Base-by-base conservation (phyloP, 2,888 invertebrate genomes). In the Blomia tropicalis region DNA sequence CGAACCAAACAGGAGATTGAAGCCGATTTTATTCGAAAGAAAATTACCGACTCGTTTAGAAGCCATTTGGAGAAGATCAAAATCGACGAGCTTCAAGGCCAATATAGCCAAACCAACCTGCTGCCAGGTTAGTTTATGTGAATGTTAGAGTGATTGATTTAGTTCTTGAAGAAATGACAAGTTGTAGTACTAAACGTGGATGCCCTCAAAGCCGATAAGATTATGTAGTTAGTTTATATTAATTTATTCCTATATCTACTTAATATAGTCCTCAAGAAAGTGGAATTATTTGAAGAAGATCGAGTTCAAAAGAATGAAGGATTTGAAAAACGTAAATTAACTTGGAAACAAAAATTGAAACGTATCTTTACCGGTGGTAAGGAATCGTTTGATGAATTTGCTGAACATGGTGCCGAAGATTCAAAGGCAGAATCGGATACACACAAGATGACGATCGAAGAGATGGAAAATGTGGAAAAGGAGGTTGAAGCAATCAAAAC, bases 1-100 rank as follows among this genome's bases (percentile, higher is more conserved):
- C 79, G 92, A 60, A 92, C 92, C 0, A 91, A 91, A 73, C 90
- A 91, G 74, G 90, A 92, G 75, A 92, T 93, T 66, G 90, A 91
- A 73, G 90, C 89, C 0, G 89, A 92, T 74, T 89, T 85, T 74
- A 83, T 86, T 69, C 79, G 91, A 23, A 83, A 86, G 70, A 84
- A 82, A 73, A 82, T 91, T 56, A 83, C 88, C 0, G 80, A 80
- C 68, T 87, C 84, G 73, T 91, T 91, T 73, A 80, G 85, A 11
- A 82, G 84, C 69, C 81, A 87, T 71, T 76, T 91, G 54, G 81
- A 83, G 70, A 81, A 83, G 68, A 86, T 91, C 69, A 83, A 84
- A 70, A 87, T 90, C 84, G 88, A 90, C 70, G 81, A 82, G 32
- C 31, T 64, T 1, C 60, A 65, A 36, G 44, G 64, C 43, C 25